Conservation (phyloP, 2,797 vertebrate genomes). For the Cryptoprocta ferox region DNA sequence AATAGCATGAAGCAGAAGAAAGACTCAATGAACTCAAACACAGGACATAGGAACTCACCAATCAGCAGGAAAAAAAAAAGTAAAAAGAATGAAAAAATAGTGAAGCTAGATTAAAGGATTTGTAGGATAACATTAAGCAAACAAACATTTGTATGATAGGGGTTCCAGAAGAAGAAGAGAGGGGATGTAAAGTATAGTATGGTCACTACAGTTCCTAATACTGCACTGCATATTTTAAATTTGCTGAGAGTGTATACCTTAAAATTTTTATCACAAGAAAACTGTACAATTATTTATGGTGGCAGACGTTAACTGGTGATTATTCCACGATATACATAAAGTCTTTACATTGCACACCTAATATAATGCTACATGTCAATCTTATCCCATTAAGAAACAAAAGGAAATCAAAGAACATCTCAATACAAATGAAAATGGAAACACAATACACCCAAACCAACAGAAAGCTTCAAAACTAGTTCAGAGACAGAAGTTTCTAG, state of each 20-base stretch:
- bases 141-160: not conserved
- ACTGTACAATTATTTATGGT: not conserved
- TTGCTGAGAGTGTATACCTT: not conserved
- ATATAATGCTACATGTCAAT: not conserved
- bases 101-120: not conserved
- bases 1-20: not conserved
- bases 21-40: not conserved
- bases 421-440: not conserved
- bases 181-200: not conserved
- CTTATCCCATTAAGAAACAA: not conserved
- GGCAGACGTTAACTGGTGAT: not conserved
- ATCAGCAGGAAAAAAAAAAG: not conserved
- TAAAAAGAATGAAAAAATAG: not conserved
- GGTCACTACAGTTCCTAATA: not conserved
- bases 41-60: not conserved
- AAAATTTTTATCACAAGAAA: not conserved
- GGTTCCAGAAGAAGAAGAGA: not conserved
- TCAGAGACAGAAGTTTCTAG: not conserved
- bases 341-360: not conserved
- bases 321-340: not conserved
- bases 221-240: not conserved
- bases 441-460: not conserved
- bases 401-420: not conserved
- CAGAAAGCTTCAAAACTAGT: not conserved
- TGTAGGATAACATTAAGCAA: not conserved